Percentiles rank a stretch among this genome's conserved stretches.
Evolutionary conservation across 2,113 vertebrate genomes (phyloP).

Genomic region (Rhinoderma darwinii): DNA sequence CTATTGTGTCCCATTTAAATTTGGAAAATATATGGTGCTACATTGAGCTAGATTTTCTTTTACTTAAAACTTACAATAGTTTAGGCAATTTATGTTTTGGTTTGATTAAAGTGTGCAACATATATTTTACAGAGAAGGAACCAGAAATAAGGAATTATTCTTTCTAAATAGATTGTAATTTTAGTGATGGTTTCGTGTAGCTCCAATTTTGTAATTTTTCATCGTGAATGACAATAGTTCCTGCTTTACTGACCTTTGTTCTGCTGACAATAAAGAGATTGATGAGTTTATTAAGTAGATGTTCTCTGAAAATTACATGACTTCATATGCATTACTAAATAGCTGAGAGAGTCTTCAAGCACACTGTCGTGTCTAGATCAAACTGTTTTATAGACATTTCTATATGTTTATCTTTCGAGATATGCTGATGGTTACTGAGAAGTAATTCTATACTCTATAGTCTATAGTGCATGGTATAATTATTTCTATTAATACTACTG

Average conservation of each 20-base stretch:
- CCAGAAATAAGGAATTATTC: background rate
- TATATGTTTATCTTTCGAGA: no score
- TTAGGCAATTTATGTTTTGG: background rate
- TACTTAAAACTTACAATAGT: background rate
- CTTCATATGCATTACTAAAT: slow-evolving; percentile 52
- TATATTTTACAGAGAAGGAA: background rate
- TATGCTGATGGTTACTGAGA: no score
- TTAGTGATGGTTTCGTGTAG: slow-evolving; percentile 45
- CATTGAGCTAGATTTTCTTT: background rate
- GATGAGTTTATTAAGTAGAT: slow-evolving; percentile 53
- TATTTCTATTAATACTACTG: background rate
- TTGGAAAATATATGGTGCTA: background rate
- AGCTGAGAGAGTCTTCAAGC: background rate
- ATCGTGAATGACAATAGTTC: slow-evolving; percentile 39
- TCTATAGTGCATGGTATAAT: background rate
- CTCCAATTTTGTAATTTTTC: slow-evolving; percentile 41
- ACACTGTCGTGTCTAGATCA: background rate
- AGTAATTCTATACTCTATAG: background rate
- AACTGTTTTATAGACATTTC: background rate
- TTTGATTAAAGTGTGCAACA: background rate
- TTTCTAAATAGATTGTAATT: background rate
- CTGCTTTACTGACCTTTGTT: slow-evolving; percentile 33
- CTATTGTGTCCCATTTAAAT: background rate
- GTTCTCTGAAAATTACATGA: slow-evolving; percentile 48
- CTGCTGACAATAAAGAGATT: slow-evolving; percentile 33